Evolutionary conservation across 2,113 vertebrate species (phyloP).

Genomic region (Siniperca knerii): DNA sequence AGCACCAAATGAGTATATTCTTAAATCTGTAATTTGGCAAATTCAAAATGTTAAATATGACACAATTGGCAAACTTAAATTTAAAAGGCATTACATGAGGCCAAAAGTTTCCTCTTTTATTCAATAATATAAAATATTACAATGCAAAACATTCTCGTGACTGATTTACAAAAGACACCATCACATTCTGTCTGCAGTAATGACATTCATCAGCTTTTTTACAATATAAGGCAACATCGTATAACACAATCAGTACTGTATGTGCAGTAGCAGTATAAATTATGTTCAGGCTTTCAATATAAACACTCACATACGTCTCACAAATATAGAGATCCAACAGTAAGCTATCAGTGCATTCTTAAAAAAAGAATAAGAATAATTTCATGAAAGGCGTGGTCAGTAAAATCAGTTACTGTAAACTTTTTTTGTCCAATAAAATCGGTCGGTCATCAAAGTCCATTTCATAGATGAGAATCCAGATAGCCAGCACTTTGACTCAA

Average conservation of each 20-base stretch:
- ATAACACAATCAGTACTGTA: slow-evolving; percentile 54
- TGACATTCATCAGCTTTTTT: slow-evolving; percentile 56
- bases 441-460: slow-evolving; percentile 38
- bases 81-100: slow-evolving; percentile 23
- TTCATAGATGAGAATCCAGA: slow-evolving; percentile 39
- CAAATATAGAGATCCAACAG: slow-evolving; percentile 62
- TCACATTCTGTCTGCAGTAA: slow-evolving; percentile 48
- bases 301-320: slow-evolving; percentile 55
- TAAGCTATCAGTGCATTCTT: slow-evolving; percentile 62
- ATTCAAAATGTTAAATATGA: not conserved
- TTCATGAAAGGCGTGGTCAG: slow-evolving; percentile 32
- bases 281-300: slow-evolving; percentile 56
- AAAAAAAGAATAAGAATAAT: slow-evolving; percentile 55
- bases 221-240: slow-evolving; percentile 66
- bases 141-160: slow-evolving; percentile 61
- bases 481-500: slow-evolving; percentile 17
- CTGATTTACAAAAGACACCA: slow-evolving; percentile 59
- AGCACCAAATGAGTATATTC: not conserved
- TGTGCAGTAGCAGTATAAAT: slow-evolving; percentile 68
- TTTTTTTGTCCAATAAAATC: slow-evolving; percentile 22
- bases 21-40: not conserved
- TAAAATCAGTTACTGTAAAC: slow-evolving; percentile 56
- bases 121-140: slow-evolving; percentile 70
- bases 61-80: not conserved
- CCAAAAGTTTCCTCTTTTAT: slow-evolving; percentile 50